Base-by-base conservation (phyloP, 1,140 invertebrate species). In the Augochlora pura region DNA sequence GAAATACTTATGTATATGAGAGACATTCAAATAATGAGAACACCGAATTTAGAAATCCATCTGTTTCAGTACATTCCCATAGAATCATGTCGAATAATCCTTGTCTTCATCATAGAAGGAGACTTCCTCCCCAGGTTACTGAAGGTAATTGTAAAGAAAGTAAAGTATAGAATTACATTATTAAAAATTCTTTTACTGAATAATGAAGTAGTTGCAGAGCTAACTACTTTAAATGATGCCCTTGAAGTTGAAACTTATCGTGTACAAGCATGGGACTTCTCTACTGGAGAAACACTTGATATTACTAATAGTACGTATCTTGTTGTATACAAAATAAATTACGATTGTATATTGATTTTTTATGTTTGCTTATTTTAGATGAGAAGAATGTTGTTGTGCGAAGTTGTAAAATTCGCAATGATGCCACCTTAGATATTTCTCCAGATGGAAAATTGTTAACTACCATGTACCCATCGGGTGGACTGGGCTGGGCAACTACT, bases 211-310 rank as follows among this genome's bases (percentile, higher is more conserved):
- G 71, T 82, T 84, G 89, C 60, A 69, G 90, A 70, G 87, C 91
- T 67, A 80, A 88, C 60, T 87, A 80, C 23, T 86, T 32, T 88
- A 78, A 76, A 84, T 42, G 90, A 88, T 69, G 27, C 77, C 57
- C 76, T 88, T 8, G 90, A 90, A 86, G 81, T 88, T 23, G 88
- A 90, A 70, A 90, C 95, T 82, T 96, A 97, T 91, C 93, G 97
- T 73, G 96, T 98, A 78, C 97, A 98, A 93, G 95, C 95, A 18
- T 98, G 97, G 97, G 96, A 97, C 92, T 96, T 97, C 90, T 95
- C 95, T 0, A 92, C 94, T 21, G 94, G 94, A 70, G 91, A 94
- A 75, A 95, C 97, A 77, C 97, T 97, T 10, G 95, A 97, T 88
- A 96, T 97, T 68, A 94, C 94, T 57, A 94, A 97, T 88, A 92